phyloP scores from a whole-genome alignment of 2,113 vertebrate genomes.

The Clarias gariepinus region DNA sequence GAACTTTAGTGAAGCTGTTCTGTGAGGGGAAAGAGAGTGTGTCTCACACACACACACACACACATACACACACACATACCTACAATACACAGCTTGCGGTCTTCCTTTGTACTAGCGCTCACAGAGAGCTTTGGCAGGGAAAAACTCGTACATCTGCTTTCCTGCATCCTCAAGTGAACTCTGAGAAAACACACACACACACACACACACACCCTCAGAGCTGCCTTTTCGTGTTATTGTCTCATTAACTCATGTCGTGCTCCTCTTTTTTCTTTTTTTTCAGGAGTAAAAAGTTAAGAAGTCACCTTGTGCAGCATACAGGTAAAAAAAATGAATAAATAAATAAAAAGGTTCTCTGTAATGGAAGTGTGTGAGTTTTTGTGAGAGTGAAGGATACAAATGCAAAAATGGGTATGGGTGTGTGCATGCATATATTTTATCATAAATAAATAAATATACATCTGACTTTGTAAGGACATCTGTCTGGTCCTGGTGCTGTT shows the following conservation, averaged over 20 bases:
- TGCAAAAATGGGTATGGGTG: neutral
- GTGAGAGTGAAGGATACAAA: neutral
- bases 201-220: neutral
- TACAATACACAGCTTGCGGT: constrained; percentile 36
- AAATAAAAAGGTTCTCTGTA: neutral
- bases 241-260: constrained; percentile 15
- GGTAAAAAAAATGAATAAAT: neutral
- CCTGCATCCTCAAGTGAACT: constrained; percentile 46
- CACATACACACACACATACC: constrained; percentile 35
- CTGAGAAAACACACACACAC: neutral
- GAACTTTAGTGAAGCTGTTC: constrained; percentile 53
- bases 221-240: constrained; percentile 16
- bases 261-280: constrained; percentile 22
- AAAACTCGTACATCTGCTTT: constrained; percentile 47
- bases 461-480: neutral
- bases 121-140: constrained; percentile 38
- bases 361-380: neutral
- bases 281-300: constrained; percentile 12
- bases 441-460: no score
- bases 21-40: constrained; percentile 31
- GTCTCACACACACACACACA: constrained; percentile 37
- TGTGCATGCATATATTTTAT: neutral
- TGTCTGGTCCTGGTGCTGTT: neutral
- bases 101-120: constrained; percentile 46
- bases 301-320: neutral